A percentile compares a stretch with the other conserved stretches of the same genome.
phyloP scores from a whole-genome alignment of 2,113 vertebrate species.

The Pao palembangensis region DNA sequence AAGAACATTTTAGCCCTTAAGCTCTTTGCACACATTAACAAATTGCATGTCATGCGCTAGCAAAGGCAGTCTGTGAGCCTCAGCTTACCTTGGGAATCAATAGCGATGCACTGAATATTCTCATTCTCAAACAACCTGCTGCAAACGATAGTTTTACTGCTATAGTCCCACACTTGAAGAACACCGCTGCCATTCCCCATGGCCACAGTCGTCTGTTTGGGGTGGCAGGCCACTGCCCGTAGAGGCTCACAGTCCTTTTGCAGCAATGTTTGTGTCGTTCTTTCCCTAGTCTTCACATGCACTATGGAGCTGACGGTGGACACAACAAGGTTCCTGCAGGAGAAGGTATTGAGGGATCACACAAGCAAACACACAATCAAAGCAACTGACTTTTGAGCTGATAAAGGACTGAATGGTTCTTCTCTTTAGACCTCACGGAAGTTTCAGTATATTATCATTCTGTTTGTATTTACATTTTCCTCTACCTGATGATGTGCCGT shows the following conservation, averaged over 20 bases:
- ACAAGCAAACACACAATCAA: background rate
- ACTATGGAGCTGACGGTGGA: conserved; percentile 78
- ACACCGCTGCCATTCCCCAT: conserved; percentile 79
- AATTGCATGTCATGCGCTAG: background rate
- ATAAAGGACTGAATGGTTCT: no score
- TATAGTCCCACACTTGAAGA: conserved; percentile 85
- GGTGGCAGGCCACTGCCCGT: conserved; percentile 84
- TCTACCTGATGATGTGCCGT: conserved; percentile 74
- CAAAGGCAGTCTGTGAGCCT: background rate
- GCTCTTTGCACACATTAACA: background rate
- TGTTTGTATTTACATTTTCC: conserved; percentile 14
- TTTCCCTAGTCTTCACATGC: conserved; percentile 71
- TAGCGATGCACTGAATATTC: conserved; percentile 79
- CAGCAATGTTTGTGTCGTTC: conserved; percentile 68
- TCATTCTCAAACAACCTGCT: conserved; percentile 77
- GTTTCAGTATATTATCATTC: no score
- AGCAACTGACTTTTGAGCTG: background rate
- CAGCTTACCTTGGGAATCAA: conserved; percentile 82
- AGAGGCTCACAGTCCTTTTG: conserved; percentile 74
- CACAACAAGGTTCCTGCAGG: conserved; percentile 85
- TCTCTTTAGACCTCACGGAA: no score
- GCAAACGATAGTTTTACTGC: conserved; percentile 60
- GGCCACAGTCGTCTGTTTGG: conserved; percentile 71
- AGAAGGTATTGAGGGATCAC: conserved; percentile 7
- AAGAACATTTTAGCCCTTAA: background rate